Evolutionary conservation across 1,140 invertebrate species (phyloP), one percentile per base, ranked within the genome.

Genomic region (Scylla paramamosain): DNA sequence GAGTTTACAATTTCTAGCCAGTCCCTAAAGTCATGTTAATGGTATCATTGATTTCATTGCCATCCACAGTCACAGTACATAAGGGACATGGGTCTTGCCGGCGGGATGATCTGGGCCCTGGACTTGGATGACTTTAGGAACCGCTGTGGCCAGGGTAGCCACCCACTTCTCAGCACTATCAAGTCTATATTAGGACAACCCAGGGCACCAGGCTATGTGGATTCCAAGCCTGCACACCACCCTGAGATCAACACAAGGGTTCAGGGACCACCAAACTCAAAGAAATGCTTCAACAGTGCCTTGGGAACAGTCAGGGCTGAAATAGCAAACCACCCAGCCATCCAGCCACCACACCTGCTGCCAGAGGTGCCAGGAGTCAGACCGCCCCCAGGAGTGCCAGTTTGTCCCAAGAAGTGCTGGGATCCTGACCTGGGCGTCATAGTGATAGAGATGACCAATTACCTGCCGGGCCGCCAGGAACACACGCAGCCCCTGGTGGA

Each of bases 91-190:
- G 97, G 98, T 95, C 97, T 99, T 4, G 98, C 98, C 0, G 98
- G 98, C 86, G 98, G 98, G 16, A 99, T 99, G 98, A 98, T 99
- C 4, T 99, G 98, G 98, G 98, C 98, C 0, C 97, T 99, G 7
- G 97, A 97, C 87, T 98, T 99, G 88, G 98, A 99, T 96, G 98
- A 99, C 97, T 98, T 98, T 96, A 97, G 97, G 67, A 98, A 98
- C 96, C 97, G 97, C 97, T 98, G 97, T 96, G 96, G 96, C 89
- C 96, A 98, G 52, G 97, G 96, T 28, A 97, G 98, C 10, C 98
- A 98, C 96, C 98, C 98, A 4, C 97, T 99, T 48, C 97, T 99
- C 0, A 98, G 97, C 94, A 98, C 98, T 0, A 98, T 98, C 95
- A 98, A 98, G 96, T 96, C 98, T 97, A 97, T 98, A 0, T 97